phyloP scores from a whole-genome alignment of 2,113 vertebrate species.

The Leucopsar rothschildi region DNA sequence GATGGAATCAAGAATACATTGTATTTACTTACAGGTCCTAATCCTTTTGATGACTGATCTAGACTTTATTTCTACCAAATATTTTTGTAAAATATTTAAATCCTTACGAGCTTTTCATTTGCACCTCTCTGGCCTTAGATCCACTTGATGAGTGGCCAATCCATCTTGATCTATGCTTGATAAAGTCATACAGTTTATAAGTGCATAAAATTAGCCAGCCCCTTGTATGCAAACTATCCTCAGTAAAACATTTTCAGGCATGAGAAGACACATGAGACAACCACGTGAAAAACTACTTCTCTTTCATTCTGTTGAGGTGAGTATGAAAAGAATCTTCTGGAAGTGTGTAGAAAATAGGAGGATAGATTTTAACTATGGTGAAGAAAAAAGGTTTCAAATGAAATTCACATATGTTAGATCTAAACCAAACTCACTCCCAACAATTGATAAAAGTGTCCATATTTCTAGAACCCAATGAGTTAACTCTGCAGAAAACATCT shows the following conservation, averaged over 20 bases:
- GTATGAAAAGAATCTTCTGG: background rate
- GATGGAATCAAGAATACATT: background rate
- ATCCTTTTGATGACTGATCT: background rate
- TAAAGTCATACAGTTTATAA: background rate
- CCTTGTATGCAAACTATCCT: background rate
- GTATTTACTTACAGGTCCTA: background rate
- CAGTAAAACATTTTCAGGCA: background rate
- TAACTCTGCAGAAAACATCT: background rate
- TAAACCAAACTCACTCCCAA: background rate
- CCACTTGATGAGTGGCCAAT: background rate
- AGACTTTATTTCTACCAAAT: background rate
- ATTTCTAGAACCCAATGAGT: background rate
- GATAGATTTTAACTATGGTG: background rate
- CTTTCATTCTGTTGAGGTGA: background rate
- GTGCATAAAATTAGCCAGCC: background rate
- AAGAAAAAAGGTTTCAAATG: background rate
- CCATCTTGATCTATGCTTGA: background rate
- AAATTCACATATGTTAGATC: background rate
- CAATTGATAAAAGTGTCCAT: background rate
- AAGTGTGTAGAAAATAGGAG: background rate
- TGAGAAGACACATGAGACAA: background rate
- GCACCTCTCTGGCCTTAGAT: background rate
- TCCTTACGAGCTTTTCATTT: background rate
- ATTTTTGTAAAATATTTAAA: background rate
- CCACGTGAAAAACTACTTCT: rapidly evolving